These are phyloP conservation scores for Sinopyrophorus schimmeli DNA, from an alignment of 2,888 invertebrate species.

Conservation along the genomic window DNA sequence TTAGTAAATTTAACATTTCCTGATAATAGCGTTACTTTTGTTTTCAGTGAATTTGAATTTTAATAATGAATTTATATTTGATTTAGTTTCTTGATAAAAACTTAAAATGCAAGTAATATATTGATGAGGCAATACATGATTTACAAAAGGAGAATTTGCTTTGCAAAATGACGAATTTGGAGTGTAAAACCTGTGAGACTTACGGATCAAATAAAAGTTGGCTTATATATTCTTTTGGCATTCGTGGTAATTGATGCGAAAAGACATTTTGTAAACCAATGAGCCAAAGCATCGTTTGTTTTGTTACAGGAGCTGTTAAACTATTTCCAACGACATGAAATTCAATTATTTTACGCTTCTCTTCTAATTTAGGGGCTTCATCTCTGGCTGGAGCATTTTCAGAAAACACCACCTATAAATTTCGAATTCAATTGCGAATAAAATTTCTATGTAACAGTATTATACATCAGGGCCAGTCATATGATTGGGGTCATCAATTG, in stretches of 20 bases:
- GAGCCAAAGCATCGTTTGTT: constrained; percentile 92
- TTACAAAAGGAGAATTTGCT: constrained; percentile 4
- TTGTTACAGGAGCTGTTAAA: constrained; percentile 80
- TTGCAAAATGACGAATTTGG: constrained; percentile 1
- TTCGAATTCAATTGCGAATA: constrained; percentile 6
- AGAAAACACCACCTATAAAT: constrained; percentile 70
- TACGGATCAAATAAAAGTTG: constrained; percentile 92
- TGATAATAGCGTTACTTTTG: too few relatives aligned
- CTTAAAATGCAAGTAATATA: too few relatives aligned
- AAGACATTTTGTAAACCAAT: constrained; percentile 94
- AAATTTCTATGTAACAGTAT: constrained; percentile 2
- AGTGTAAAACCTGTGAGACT: constrained; percentile 53
- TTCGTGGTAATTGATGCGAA: constrained; percentile 92
- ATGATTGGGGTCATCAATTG: constrained; percentile 80
- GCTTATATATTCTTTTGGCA: constrained; percentile 97
- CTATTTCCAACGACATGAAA: constrained; percentile 95
- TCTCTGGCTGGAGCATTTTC: constrained; percentile 82
- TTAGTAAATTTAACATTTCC: too few relatives aligned
- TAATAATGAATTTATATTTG: too few relatives aligned
- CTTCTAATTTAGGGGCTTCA: constrained; percentile 89
- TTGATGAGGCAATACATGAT: too few relatives aligned
- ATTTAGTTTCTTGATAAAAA: too few relatives aligned
- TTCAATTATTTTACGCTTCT: constrained; percentile 84
- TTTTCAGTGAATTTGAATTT: too few relatives aligned
- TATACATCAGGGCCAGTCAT: constrained; percentile 79